Evolutionary conservation across 1,140 invertebrate genomes (phyloP), one percentile per base, ranked within the genome.

Genomic region (Cotesia typhae): DNA sequence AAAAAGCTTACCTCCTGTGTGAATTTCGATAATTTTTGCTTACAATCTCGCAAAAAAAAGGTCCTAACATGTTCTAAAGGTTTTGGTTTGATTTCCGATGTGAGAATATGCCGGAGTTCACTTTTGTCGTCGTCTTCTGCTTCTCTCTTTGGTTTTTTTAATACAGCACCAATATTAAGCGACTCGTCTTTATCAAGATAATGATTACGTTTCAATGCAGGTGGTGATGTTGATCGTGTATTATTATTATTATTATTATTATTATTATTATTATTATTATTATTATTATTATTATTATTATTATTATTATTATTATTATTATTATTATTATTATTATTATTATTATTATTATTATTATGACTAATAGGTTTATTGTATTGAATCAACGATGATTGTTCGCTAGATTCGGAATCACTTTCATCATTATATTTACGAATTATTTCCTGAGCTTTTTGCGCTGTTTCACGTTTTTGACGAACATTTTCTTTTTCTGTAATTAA

Each of bases 381-480:
- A 6, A 78, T 72, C 38, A 77, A 63, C 55, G 78, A 76, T 35
- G 71, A 67, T 41, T 67, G 41, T 60, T 82, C 80, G 17, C 70
- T 80, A 0, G 77, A 80, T 35, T 82, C 73, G 59, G 78, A 70
- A 71, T 83, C 82, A 17, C 76, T 80, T 10, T 83, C 78, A 6
- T 75, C 66, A 52, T 76, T 78, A 4, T 80, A 77, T 52, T 81
- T 83, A 9, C 78, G 74, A 20, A 84, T 83, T 53, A 83, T 79
- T 59, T 83, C 80, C 70, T 83, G 82, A 3, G 83, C 82, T 68
- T 81, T 83, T 65, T 70, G 79, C 4, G 83, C 82, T 41, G 82
- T 83, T 68, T 63, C 79, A 36, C 83, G 77, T 17, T 77, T 84
- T 55, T 82, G 79, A 28, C 79, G 76, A 60, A 75, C 78, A 41